Evolutionary conservation across 2,888 invertebrate species (phyloP), one percentile per base, ranked within the genome.

Genomic region (Ecdyonurus torrentis): DNA sequence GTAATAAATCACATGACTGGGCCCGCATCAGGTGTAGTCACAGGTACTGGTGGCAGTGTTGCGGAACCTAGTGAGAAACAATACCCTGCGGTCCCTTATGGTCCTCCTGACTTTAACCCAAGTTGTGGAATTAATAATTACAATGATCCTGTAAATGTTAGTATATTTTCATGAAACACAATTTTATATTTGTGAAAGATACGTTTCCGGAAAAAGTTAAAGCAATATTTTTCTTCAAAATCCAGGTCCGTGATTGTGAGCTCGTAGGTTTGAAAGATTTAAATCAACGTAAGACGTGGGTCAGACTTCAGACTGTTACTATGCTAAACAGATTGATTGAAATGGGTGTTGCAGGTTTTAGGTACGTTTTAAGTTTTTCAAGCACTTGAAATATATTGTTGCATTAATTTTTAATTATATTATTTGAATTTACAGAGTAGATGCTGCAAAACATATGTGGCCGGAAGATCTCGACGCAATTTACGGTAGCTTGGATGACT

Each of bases 1-100:
- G 83, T 89, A 0, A 73, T 87, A 25, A 90, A 89, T 71, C 89
- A 90, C 70, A 89, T 89, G 89, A 82, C 85, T 0, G 83, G 78
- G 58, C 70, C 76, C 10, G 76, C 77, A 0, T 10, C 5, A 10
- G 59, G 68, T 64, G 71, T 71, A 5, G 67, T 64, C 19, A 25
- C 65, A 10, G 76, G 75, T 2, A 70, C 69, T 2, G 74, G 68
- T 23, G 72, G 76, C 59, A 64, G 67, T 2, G 55, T 58, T 15
- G 71, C 69, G 62, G 67, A 71, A 63, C 63, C 68, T 1, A 62
- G 60, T 1, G 10, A 59, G 0, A 62, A 67, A 37, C 62, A 23
- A 19, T 72, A 69, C 63, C 67, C 69, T 2, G 70, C 65, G 15
- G 70, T 72, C 20, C 71, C 71, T 0, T 73, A 67, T 66, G 65